A percentile compares a stretch with the other conserved stretches of the same genome.
These are phyloP conservation scores for Syngnathus acus DNA, from an alignment of 2,797 vertebrate genomes.

Conservation along the genomic window DNA sequence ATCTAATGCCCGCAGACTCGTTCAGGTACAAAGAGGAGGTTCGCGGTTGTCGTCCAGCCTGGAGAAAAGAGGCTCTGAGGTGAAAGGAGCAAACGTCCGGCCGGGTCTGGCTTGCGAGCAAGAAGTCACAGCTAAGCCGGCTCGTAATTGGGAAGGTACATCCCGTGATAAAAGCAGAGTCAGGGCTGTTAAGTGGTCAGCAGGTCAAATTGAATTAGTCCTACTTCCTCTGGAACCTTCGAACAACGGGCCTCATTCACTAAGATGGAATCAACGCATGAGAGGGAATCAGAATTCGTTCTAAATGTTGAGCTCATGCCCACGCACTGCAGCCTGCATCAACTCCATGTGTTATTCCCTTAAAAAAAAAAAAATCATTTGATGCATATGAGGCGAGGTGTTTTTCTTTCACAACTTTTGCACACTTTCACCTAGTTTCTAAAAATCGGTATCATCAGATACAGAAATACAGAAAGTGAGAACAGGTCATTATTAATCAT, in stretches of 20 bases:
- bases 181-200: neutral
- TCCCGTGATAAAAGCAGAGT: conserved; percentile 35
- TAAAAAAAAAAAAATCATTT: no score
- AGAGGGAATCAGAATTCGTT: no score
- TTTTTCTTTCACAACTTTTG: no score
- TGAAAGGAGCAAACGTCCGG: conserved; percentile 20
- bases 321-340: no score
- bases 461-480: no score
- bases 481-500: no score
- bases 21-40: conserved; percentile 60
- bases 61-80: conserved; percentile 31
- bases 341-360: no score
- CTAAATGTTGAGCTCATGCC: no score
- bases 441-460: no score
- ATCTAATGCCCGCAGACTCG: conserved; percentile 52
- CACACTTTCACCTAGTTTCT: no score
- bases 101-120: conserved; percentile 25
- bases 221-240: neutral
- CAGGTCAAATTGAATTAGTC: neutral
- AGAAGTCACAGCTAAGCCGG: conserved; percentile 46
- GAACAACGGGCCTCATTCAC: neutral
- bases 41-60: conserved; percentile 44
- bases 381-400: no score
- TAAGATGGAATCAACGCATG: no score
- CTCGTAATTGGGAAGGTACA: conserved; percentile 42